Evolutionary conservation across 2,888 invertebrate genomes (phyloP), one percentile per base, ranked within the genome.

Genomic region (Entomobrya multifasciata): DNA sequence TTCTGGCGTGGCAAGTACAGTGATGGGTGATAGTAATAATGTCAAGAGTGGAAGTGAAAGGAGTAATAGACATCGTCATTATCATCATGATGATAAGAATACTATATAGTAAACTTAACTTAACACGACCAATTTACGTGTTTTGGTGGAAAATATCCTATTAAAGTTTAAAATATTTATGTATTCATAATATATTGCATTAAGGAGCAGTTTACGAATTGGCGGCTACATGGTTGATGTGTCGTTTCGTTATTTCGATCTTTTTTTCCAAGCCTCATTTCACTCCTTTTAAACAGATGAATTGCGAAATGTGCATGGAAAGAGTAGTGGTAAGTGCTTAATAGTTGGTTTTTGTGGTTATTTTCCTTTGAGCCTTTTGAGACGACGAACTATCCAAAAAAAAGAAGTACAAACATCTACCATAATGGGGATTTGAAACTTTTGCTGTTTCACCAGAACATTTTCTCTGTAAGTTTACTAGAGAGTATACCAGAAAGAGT

Each of bases 251-350:
- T 55, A 52, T 76, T 76, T 76, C 41, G 13, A 15, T 36, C 41
- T 76, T 55, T n/a, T n/a, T n/a, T 55, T 41, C 57, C 36, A 60
- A 62, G 47, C 44, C 77, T 62, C 77, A 62, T 78, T 78, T 78
- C 77, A 78, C 60, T 78, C 60, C 47, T 78, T 62, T 78, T 47
- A 25, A 60, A 36, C 22, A 76, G 77, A 78, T 78, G 77, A 78
- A 76, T 41, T 76, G 76, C 76, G 41, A 76, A 72, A 22, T 47
- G 47, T 49, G 57, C 15, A 49, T 27, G 27, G 72, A 41, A n/a
- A 67, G 27, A 22, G 25, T 27, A 72, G 22, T 36, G 15, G 65
- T 65, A 65, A 17, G 47, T n/a, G 41, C 65, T 36, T 65, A 41
- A 41, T 65, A 65, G 65, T 65, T 65, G n/a, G 65, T n/a, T 36